Evolutionary conservation across 2,797 vertebrate species (phyloP).

Genomic region (Scolopax bukidnonensis): DNA sequence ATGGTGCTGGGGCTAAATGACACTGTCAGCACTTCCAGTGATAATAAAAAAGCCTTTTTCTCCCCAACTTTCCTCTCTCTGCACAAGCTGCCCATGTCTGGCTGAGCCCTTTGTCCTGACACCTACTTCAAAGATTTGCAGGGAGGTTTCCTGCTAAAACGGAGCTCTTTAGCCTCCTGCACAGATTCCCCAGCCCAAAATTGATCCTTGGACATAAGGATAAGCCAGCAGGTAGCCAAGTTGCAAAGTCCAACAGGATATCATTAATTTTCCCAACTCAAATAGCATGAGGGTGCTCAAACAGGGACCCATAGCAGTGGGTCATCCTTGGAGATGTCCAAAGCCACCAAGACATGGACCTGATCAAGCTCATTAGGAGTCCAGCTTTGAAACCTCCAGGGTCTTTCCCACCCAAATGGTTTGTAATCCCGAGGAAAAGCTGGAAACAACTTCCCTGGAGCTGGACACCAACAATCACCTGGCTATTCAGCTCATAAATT

Average conservation of each 20-base stretch:
- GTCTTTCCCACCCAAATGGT: background rate
- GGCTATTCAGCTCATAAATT: background rate
- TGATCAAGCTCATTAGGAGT: background rate
- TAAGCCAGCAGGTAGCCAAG: background rate
- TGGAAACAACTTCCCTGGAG: background rate
- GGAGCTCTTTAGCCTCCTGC: background rate
- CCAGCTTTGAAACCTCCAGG: background rate
- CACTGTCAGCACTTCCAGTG: background rate
- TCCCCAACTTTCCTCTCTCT: background rate
- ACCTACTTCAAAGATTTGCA: background rate
- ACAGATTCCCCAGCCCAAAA: background rate
- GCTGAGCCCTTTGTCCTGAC: background rate
- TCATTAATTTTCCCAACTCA: background rate
- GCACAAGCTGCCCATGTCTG: background rate
- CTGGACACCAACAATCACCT: background rate
- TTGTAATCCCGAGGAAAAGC: background rate
- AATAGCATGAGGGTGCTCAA: background rate
- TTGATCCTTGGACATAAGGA: background rate
- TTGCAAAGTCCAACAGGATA: background rate
- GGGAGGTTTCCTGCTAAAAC: background rate
- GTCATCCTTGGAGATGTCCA: background rate
- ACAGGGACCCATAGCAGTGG: accelerated
- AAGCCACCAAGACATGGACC: background rate
- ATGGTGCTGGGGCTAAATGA: accelerated
- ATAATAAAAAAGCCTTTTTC: background rate